Evolutionary conservation across 2,113 vertebrate species (phyloP).

Genomic region (Calypte anna): DNA sequence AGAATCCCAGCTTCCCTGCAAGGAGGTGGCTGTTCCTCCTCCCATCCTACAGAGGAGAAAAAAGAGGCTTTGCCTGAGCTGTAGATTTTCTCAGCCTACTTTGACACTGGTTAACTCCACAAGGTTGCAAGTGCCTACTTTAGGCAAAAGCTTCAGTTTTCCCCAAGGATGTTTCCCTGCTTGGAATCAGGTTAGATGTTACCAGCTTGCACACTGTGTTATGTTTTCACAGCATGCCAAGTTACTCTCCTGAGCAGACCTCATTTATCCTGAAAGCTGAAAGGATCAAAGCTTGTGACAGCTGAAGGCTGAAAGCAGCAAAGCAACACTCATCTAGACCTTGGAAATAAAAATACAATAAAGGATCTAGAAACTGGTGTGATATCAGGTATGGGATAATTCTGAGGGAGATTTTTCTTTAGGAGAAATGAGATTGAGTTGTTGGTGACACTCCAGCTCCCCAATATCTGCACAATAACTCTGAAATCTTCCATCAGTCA

Average conservation of each 20-base stretch:
- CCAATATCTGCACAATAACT: not conserved
- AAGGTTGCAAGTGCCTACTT: not conserved
- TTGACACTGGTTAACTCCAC: not conserved
- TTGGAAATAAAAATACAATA: not conserved
- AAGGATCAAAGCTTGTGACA: not conserved
- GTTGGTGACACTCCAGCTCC: not conserved
- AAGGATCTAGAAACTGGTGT: not conserved
- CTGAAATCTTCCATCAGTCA: not conserved
- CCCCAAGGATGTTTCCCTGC: not conserved
- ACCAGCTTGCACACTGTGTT: not conserved
- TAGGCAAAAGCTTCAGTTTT: not conserved
- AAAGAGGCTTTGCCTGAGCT: slow-evolving; percentile 23
- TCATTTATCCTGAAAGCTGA: not conserved
- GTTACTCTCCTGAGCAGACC: slow-evolving; percentile 2
- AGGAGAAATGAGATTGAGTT: not conserved
- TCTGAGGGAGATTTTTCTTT: not conserved
- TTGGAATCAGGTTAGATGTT: not conserved
- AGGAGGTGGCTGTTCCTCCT: not conserved
- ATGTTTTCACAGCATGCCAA: not conserved
- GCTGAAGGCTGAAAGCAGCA: not conserved
- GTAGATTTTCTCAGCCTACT: not conserved
- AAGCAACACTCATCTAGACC: not conserved
- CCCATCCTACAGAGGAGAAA: not conserved
- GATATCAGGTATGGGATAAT: not conserved
- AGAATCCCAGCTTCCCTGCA: not conserved